phyloP scores from a whole-genome alignment of 2,797 vertebrate genomes.

The Staurois parvus region DNA sequence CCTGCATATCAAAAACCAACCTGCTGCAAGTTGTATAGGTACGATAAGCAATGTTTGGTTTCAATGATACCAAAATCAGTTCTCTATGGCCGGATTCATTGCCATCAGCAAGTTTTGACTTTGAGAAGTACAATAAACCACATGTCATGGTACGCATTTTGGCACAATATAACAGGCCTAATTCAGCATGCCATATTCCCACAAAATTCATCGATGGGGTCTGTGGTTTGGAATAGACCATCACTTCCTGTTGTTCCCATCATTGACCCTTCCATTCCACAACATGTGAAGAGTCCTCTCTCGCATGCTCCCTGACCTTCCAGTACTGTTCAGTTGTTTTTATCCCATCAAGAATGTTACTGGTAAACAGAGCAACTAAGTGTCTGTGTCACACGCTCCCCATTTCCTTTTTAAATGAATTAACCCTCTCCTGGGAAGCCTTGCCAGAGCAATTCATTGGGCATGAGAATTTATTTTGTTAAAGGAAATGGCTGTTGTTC shows the following conservation, averaged over 20 bases:
- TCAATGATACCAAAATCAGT: no score
- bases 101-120: no score
- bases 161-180: neutral
- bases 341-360: constrained; percentile 69
- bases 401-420: constrained; percentile 28
- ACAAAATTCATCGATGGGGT: constrained; percentile 52
- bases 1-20: no score
- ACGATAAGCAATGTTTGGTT: no score
- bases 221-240: constrained; percentile 7
- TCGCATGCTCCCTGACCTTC: constrained; percentile 67
- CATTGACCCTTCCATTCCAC: constrained; percentile 63
- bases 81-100: no score
- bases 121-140: no score
- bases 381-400: constrained; percentile 72
- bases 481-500: neutral
- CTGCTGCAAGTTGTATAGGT: no score
- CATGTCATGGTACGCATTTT: neutral
- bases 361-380: constrained; percentile 67
- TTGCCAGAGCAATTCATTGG: neutral
- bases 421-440: neutral
- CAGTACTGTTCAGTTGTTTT: constrained; percentile 69
- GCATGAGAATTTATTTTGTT: neutral
- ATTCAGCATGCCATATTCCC: constrained; percentile 4
- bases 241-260: constrained; percentile 54
- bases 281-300: constrained; percentile 38